Evolutionary conservation across 2,888 invertebrate genomes (phyloP).

Genomic region (Macrophya alboannulata): DNA sequence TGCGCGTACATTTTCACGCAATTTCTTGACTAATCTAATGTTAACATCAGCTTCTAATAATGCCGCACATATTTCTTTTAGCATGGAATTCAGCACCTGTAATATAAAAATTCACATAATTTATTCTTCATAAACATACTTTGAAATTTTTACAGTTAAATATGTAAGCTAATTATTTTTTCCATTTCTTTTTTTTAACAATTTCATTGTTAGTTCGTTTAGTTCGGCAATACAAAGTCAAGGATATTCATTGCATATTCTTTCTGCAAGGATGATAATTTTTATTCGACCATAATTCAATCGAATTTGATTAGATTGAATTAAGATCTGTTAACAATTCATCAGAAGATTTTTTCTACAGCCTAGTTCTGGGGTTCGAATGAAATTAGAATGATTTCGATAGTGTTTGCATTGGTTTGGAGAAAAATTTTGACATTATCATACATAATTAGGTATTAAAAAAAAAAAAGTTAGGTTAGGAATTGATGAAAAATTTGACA

Average conservation of each 20-base stretch:
- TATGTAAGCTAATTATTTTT: background rate
- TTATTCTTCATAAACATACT: background rate
- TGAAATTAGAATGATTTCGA: background rate
- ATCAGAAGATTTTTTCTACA: background rate
- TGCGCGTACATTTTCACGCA: conserved; percentile 97
- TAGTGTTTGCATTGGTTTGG: background rate
- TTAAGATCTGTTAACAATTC: background rate
- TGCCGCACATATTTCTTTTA: conserved; percentile 99
- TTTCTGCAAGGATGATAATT: background rate
- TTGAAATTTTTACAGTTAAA: background rate
- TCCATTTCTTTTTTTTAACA: background rate
- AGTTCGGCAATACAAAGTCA: background rate
- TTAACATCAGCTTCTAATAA: conserved; percentile 98
- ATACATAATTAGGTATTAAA: conserved; percentile 35
- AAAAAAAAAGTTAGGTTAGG: conserved; percentile 48
- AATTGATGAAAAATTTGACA: conserved; percentile 28
- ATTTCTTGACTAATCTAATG: conserved; percentile 95
- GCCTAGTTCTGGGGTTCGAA: background rate
- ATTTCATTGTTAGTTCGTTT: too few relatives aligned
- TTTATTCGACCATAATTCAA: background rate
- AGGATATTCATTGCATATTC: background rate
- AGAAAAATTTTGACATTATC: background rate
- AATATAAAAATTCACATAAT: conserved; percentile 63
- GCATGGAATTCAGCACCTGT: conserved; percentile 98
- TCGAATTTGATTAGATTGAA: background rate